Base-by-base conservation (phyloP, 2,888 invertebrate species). In the Drosophila melanosoma region DNA sequence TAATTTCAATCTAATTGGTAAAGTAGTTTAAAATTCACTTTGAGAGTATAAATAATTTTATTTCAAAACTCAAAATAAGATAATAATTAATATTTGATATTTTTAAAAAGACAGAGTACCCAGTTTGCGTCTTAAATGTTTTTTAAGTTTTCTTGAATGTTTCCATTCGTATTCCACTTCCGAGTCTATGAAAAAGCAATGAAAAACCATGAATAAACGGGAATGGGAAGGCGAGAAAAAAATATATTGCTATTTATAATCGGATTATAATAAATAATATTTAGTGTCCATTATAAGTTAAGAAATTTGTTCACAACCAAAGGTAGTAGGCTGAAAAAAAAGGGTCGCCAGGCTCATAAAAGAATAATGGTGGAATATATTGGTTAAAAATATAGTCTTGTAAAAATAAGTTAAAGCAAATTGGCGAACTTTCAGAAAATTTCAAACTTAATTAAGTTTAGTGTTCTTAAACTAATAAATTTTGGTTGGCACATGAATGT, bases 251-350 rank as follows among this genome's bases (percentile, higher is more conserved):
- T 86, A 80, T 88, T 89, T 89, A 83, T 89, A 91, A 91, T 88
- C 91, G 79, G 84, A 90, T 91, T 91, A 91, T 87, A 85, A 82
- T 82, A 69, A 72, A 84, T 82, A 76, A 73, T 88, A 71, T 86
- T 85, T 88, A 74, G 72, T 88, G 76, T 85, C 82, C 65, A 81
- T 85, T 82, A 83, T 83, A 80, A 74, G 67, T 75, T 76, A 81
- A 74, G 75, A 73, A 78, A 81, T 76, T 61, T 72, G 78, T 89
- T 73, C 88, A 72, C 60, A 59, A 64, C 57, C 69, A 63, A 85
- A 70, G 81, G 70, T 73, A 74, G 76, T 78, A 85, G 87, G 82
- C 59, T 79, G 69, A 61, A 69, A 33, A 75, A 75, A 74, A 58
- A 79, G 78, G 70, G 85, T 84, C 58, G 51, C 76, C 83, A 79